A percentile compares a stretch with the other conserved stretches of the same genome.
These are phyloP conservation scores for Eupeodes latifasciatus DNA, from an alignment of 2,888 invertebrate genomes.

Conservation along the genomic window DNA sequence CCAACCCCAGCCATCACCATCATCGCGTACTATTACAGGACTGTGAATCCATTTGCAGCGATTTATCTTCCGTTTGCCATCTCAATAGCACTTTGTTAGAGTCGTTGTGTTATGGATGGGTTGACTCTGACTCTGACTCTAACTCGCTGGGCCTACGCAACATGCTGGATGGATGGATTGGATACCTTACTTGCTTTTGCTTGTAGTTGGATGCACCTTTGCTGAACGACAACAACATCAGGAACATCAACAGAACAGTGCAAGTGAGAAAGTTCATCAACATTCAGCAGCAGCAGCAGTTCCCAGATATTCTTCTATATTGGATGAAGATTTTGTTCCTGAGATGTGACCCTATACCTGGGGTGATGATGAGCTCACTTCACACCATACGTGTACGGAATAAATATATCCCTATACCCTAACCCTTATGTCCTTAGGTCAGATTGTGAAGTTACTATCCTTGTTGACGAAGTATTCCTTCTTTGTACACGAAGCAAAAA, in stretches of 20 bases:
- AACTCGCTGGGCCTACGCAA: constrained; percentile 64
- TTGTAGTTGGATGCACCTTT: constrained; percentile 13
- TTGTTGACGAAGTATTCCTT: constrained; percentile 50
- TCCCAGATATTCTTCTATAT: constrained; percentile 31
- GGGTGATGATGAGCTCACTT: constrained; percentile 69
- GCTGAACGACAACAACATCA: neutral
- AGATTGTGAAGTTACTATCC: constrained; percentile 49
- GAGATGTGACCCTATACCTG: constrained; percentile 33
- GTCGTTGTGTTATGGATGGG: constrained; percentile 56
- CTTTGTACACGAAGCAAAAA: neutral
- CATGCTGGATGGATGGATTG: neutral
- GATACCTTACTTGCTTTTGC: constrained; percentile 14
- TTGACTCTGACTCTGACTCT: constrained; percentile 23
- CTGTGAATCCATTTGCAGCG: constrained; percentile 75
- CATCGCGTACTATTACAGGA: constrained; percentile 74
- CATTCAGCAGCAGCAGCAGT: constrained; percentile 22
- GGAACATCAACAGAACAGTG: constrained; percentile 14
- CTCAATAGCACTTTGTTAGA: constrained; percentile 75
- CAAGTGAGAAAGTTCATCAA: constrained; percentile 65
- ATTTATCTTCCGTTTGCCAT: constrained; percentile 76
- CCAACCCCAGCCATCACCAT: constrained; percentile 69
- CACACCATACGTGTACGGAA: constrained; percentile 47
- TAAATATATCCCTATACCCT: neutral
- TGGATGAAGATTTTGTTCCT: constrained; percentile 27
- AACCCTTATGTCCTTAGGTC: constrained; percentile 52